These are phyloP conservation scores for Cairina moschata DNA, from an alignment of 2,113 vertebrate species.

Conservation along the genomic window DNA sequence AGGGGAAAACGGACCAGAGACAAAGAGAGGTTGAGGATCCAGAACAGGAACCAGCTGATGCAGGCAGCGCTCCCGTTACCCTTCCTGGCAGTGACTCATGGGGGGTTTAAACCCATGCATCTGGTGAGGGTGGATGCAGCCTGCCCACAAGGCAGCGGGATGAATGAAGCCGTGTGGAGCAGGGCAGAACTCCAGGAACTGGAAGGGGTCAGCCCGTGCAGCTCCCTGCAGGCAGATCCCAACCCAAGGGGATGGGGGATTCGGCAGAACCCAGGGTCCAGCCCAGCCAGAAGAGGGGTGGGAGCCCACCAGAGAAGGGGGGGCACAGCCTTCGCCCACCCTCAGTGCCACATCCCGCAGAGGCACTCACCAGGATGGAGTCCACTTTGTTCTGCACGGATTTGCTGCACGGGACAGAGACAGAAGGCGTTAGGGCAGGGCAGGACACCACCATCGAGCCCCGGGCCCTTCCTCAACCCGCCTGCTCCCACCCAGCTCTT, in stretches of 20 bases:
- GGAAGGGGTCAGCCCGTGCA: background rate
- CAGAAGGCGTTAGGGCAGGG: rapidly evolving
- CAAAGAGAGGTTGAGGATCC: background rate
- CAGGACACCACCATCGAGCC: rapidly evolving
- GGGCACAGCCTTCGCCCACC: rapidly evolving
- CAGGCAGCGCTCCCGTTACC: background rate
- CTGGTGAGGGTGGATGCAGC: rapidly evolving
- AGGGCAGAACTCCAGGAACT: background rate
- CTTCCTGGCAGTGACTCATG: rapidly evolving
- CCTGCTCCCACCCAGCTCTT: background rate
- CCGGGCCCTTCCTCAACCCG: background rate
- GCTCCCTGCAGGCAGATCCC: rapidly evolving
- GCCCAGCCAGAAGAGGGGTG: background rate
- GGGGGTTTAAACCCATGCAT: background rate
- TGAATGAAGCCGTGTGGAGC: rapidly evolving
- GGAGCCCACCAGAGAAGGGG: too few relatives aligned
- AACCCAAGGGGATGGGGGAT: rapidly evolving
- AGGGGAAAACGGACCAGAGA: background rate
- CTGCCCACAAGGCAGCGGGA: rapidly evolving
- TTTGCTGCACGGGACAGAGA: background rate
- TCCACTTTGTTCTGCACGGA: conserved; percentile 60
- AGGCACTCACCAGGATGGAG: conserved; percentile 56
- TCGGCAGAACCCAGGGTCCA: background rate
- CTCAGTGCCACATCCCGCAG: rapidly evolving
- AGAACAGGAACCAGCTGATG: background rate